These are phyloP conservation scores for Anarhynchus alexandrinus DNA, from an alignment of 2,113 vertebrate genomes.

Conservation along the genomic window DNA sequence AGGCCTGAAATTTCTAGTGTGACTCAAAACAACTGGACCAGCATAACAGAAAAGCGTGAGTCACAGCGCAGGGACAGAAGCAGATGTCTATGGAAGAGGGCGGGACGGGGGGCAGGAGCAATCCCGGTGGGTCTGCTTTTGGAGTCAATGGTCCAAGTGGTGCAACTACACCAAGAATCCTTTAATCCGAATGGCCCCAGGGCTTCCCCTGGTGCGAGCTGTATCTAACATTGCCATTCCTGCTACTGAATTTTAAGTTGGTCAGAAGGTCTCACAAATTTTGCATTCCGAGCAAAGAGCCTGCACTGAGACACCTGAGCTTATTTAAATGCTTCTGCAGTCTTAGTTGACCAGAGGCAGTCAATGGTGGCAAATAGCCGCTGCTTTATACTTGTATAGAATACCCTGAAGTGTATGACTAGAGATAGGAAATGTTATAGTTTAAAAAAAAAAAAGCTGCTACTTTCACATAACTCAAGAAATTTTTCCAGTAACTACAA, in stretches of 20 bases:
- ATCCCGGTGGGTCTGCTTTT: background rate
- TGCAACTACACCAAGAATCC: background rate
- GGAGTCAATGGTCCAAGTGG: background rate
- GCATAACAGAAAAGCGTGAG: background rate
- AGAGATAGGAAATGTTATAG: background rate
- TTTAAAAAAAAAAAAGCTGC: background rate
- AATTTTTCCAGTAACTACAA: background rate
- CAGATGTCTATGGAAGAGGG: accelerated
- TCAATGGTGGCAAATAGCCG: background rate
- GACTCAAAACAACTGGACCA: background rate
- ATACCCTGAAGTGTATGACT: background rate
- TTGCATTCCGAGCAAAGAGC: background rate
- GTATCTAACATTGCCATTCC: background rate
- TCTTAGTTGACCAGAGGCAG: background rate
- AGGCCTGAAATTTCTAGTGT: background rate
- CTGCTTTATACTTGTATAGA: background rate
- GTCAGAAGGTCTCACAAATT: background rate
- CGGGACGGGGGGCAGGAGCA: background rate
- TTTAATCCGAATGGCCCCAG: background rate
- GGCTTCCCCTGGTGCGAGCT: background rate
- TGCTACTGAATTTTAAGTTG: background rate
- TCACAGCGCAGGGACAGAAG: background rate
- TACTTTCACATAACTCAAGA: background rate
- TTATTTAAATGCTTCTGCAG: background rate
- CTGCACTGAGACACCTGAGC: background rate